A percentile compares a stretch with the other conserved stretches of the same genome.
Evolutionary conservation across 2,888 invertebrate genomes (phyloP).

Genomic region (Amphimallon solstitiale): DNA sequence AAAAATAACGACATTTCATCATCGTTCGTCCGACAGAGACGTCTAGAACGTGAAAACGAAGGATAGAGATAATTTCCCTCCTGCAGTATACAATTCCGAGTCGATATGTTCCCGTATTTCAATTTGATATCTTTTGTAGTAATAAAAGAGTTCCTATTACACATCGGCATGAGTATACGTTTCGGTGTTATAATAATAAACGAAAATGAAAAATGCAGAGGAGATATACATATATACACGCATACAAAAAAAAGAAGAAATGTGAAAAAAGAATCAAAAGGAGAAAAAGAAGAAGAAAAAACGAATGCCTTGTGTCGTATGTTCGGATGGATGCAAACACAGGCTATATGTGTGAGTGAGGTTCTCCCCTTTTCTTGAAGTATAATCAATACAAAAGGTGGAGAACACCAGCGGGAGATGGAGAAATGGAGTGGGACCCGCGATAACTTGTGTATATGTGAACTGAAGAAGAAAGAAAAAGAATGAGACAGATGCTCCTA

Average conservation of each 20-base stretch:
- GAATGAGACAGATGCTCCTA: neutral
- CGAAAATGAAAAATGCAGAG: constrained; percentile 6
- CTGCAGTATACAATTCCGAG: constrained; percentile 1
- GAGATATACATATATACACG: neutral
- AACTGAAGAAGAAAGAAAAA: constrained; percentile 2
- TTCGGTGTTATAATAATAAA: constrained; percentile 13
- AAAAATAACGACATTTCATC: constrained; percentile 28
- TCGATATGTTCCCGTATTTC: constrained; percentile 31
- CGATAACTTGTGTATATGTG: constrained; percentile 7
- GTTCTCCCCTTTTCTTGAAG: constrained; percentile 49
- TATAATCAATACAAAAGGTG: constrained; percentile 53
- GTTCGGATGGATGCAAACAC: constrained; percentile 52
- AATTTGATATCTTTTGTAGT: constrained; percentile 37
- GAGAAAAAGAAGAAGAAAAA: constrained; percentile 1
- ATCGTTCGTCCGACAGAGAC: neutral
- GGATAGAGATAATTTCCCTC: constrained; percentile 1
- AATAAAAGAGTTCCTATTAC: constrained; percentile 40
- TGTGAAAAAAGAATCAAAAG: neutral
- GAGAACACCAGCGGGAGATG: constrained; percentile 27
- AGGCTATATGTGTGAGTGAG: constrained; percentile 47
- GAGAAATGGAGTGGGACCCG: constrained; percentile 11
- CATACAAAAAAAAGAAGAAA: constrained; percentile 10
- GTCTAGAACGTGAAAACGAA: neutral
- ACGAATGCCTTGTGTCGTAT: constrained; percentile 49
- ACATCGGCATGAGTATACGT: constrained; percentile 35